Base-by-base conservation (phyloP, 2,888 invertebrate species). In the Eristalis pertinax region DNA sequence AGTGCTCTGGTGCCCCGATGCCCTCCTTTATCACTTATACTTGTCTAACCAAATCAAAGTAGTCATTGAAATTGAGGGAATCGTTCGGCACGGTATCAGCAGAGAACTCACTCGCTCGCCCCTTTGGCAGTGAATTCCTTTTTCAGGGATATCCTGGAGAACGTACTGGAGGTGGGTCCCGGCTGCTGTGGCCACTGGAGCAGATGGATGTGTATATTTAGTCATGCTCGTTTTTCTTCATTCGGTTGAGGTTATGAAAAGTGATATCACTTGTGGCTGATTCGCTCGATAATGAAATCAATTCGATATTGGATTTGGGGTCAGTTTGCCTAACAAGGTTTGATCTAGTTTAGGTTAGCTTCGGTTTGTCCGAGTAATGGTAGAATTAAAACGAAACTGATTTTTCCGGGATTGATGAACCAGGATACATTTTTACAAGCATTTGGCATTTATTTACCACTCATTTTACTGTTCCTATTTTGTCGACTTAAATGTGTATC, bases 11-110 rank as follows among this genome's bases (percentile, higher is more conserved):
- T 50, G 32, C 43, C 24, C 8, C 13, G 22, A 38, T 11, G 32
- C 19, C 32, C 73, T 43, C 22, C 22, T 50, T 63, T 50, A 73
- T 63, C 73, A 73, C 62, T 63, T 62, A 43, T 73, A 73, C 73
- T 62, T 63, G 73, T 63, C 73, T 63, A 73, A 41, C 32, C 22
- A 32, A 63, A 73, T 73, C 73, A 73, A 63, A 63, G 63, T 32
- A 22, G 38, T 43, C 73, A 63, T 72, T 32, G 38, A 73, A 63
- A 26, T 41, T 73, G 38, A 41, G 24, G 11, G 62, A 62, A 62
- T 10, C n/a, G 11, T 63, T 29, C 29, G 50, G 19, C 19, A 19
- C 50, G 50, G 32, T 32, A 73, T 43, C 29, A 29, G 32, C 15
- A 43, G 50, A 22, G 43, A 29, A 29, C 26, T 26, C 43, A 63